A percentile compares a stretch with the other conserved stretches of the same genome.
Conservation (phyloP, 2,113 vertebrate species). For the Vimba vimba region DNA sequence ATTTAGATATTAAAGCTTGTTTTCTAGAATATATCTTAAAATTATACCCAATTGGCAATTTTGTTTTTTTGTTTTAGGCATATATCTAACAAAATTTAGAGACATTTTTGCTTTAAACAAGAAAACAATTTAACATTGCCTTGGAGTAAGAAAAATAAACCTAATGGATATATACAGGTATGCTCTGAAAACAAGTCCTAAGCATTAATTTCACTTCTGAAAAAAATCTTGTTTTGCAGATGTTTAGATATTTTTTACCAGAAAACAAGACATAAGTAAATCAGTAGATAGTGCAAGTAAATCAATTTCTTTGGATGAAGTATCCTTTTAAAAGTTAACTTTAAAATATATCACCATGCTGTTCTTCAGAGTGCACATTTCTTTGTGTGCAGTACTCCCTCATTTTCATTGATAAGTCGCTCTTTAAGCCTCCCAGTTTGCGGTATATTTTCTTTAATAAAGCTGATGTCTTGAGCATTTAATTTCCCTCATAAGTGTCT, state of each 20-base stretch:
- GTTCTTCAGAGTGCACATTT: background rate
- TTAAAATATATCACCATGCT: background rate
- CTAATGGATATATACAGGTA: background rate
- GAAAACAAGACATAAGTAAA: background rate
- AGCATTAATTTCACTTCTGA: background rate
- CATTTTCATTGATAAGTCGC: constrained; percentile 13
- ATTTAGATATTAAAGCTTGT: no score
- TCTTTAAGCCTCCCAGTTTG: constrained; percentile 1
- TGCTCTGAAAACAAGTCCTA: background rate
- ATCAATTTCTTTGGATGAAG: background rate
- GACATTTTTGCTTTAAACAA: background rate
- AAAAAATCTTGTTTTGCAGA: background rate
- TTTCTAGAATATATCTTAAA: no score
- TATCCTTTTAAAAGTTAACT: constrained; percentile 5
- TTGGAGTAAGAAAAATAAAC: background rate
- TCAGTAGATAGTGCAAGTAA: background rate
- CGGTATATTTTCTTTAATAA: constrained; percentile 18
- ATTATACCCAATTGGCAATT: background rate
- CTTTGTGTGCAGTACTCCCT: background rate
- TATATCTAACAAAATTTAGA: background rate
- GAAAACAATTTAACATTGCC: background rate
- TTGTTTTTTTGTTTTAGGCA: constrained; percentile 11
- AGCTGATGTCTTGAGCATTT: background rate
- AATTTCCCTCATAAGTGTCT: constrained; percentile 57
- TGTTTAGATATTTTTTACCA: background rate